These are phyloP conservation scores for Smithornis capensis DNA, from an alignment of 2,113 vertebrate species.

Conservation along the genomic window DNA sequence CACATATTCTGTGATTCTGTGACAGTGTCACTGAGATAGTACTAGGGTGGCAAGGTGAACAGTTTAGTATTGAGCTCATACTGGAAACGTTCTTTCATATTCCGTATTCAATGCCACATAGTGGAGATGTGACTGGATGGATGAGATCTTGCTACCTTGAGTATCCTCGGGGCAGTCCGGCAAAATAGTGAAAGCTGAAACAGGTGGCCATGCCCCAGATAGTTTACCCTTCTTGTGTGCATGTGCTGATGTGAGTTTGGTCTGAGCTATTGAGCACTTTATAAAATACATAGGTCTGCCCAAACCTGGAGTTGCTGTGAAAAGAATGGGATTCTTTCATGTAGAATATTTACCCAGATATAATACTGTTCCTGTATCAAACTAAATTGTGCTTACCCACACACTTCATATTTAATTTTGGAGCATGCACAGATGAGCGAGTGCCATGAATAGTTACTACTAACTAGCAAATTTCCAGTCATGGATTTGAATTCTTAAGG, in stretches of 20 bases:
- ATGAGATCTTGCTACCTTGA: not conserved
- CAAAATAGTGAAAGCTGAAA: not conserved
- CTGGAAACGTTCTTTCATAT: not conserved
- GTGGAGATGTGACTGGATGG: not conserved
- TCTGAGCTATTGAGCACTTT: not conserved
- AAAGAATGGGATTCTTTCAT: not conserved
- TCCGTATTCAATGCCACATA: not conserved
- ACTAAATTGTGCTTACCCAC: accelerated
- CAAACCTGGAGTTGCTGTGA: not conserved
- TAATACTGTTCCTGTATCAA: not conserved
- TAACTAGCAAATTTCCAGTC: not conserved
- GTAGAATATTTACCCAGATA: not conserved
- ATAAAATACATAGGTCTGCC: not conserved
- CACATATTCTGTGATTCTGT: not conserved
- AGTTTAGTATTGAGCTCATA: not conserved
- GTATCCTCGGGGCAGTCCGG: not conserved
- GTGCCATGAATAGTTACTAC: not conserved
- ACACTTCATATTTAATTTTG: not conserved
- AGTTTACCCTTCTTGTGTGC: not conserved
- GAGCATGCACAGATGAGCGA: not conserved
- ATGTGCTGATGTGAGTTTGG: not conserved
- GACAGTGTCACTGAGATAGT: not conserved
- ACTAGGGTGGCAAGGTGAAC: not conserved
- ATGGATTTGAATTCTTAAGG: not conserved
- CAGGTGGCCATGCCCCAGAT: not conserved